Evolutionary conservation across 2,888 invertebrate genomes (phyloP).

Genomic region (Tenthredo distinguenda): DNA sequence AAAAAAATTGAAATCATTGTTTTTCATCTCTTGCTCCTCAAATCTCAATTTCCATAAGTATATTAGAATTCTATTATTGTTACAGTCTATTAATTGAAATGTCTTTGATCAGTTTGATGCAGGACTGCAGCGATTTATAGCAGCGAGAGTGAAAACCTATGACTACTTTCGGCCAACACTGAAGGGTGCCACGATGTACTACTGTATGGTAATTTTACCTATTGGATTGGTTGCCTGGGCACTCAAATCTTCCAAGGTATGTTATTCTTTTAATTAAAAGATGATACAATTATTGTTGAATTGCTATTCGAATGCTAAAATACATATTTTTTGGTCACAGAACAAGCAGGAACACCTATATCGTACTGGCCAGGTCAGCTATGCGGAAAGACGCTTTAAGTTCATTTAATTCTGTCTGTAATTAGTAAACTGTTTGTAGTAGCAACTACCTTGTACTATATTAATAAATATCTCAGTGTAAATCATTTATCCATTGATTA

Average conservation of each 20-base stretch:
- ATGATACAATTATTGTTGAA: not conserved
- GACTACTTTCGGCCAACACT: constrained; percentile 85
- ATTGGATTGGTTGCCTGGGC: constrained; percentile 80
- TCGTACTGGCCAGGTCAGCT: constrained; percentile 87
- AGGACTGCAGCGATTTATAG: constrained; percentile 86
- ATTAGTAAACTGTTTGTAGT: constrained; percentile 21
- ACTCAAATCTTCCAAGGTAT: constrained; percentile 80
- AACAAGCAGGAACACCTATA: constrained; percentile 80
- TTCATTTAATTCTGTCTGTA: constrained; percentile 79
- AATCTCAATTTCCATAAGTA: not conserved
- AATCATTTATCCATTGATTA: not conserved
- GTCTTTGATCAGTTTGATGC: constrained; percentile 87
- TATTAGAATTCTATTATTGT: not conserved
- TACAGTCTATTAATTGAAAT: constrained; percentile 10
- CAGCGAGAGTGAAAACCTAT: constrained; percentile 84
- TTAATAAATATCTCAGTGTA: constrained; percentile 42
- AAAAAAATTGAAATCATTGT: not conserved
- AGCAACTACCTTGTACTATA: constrained; percentile 36
- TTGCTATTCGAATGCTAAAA: not conserved
- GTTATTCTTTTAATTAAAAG: constrained; percentile 53
- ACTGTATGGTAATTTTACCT: constrained; percentile 79
- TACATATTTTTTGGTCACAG: constrained; percentile 63
- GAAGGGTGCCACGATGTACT: constrained; percentile 79
- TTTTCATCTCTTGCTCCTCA: not conserved
- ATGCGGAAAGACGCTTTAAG: constrained; percentile 87